Conservation (phyloP, 1,140 invertebrate genomes). For the Schlechtendalia chinensis region DNA sequence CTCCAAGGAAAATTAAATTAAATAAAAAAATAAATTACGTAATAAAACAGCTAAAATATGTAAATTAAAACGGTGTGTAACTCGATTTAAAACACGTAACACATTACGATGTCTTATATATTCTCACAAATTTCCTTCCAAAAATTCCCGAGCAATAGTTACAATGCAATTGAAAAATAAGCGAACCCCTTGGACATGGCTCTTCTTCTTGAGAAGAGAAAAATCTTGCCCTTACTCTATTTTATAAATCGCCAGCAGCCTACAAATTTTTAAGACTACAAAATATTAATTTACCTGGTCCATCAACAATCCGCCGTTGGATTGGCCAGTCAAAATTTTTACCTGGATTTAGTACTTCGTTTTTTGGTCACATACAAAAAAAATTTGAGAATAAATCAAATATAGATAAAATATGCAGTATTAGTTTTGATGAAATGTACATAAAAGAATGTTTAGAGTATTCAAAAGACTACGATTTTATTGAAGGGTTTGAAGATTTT, state of each 20-base stretch:
- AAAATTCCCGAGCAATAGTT: background rate
- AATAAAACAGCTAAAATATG: background rate
- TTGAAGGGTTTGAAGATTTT: constrained; percentile 11
- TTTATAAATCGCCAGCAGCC: background rate
- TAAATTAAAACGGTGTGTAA: background rate
- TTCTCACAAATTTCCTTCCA: background rate
- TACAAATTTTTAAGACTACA: constrained; percentile 21
- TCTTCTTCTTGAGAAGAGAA: too few species aligned
- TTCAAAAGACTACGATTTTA: constrained; percentile 2
- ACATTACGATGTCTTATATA: background rate
- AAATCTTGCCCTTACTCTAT: background rate
- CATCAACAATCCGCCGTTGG: background rate
- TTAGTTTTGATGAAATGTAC: constrained; percentile 7
- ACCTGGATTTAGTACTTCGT: background rate
- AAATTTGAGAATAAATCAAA: background rate
- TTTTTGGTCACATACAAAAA: constrained; percentile 6
- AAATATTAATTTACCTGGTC: constrained; percentile 5
- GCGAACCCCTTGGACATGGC: background rate
- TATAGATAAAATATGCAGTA: background rate
- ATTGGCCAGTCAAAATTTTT: background rate
- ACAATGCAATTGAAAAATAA: background rate
- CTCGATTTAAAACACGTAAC: background rate
- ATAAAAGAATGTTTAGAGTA: constrained; percentile 13
- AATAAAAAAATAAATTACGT: background rate
- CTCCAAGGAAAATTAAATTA: background rate